These are phyloP conservation scores for Hymenochirus boettgeri DNA, from an alignment of 2,113 vertebrate species.

Conservation along the genomic window DNA sequence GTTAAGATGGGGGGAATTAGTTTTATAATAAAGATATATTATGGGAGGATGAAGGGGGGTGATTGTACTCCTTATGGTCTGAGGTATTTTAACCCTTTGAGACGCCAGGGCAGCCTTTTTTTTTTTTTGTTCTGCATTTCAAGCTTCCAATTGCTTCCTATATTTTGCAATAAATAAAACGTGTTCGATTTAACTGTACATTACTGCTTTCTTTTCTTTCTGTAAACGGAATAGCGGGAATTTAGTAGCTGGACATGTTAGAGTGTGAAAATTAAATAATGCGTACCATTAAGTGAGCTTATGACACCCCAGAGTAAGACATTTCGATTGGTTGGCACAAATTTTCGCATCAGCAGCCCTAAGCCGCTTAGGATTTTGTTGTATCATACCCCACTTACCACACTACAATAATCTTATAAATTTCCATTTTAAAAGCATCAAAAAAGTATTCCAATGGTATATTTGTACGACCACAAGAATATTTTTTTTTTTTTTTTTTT, in stretches of 20 bases:
- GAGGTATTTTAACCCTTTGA: conserved; percentile 61
- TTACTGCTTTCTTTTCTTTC: conserved; percentile 41
- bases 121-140: no score
- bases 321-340: no score
- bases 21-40: conserved; percentile 80
- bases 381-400: no score
- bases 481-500: no score
- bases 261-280: no score
- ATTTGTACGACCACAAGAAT: conserved; percentile 44
- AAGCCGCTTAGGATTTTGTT: no score
- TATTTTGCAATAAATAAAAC: conserved; percentile 63
- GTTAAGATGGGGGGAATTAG: no score
- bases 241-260: no score
- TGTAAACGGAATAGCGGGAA: conserved; percentile 43
- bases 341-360: no score
- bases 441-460: conserved; percentile 49
- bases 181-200: conserved; percentile 49
- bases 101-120: not conserved
- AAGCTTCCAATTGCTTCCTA: conserved; percentile 59
- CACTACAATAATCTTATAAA: conserved; percentile 56
- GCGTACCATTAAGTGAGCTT: no score
- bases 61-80: conserved; percentile 71
- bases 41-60: conserved; percentile 61
- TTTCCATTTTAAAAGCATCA: conserved; percentile 50
- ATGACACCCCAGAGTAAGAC: no score